Percentiles rank a stretch among this genome's conserved stretches.
Evolutionary conservation across 2,797 vertebrate species (phyloP).

Genomic region (Coilia nasus): DNA sequence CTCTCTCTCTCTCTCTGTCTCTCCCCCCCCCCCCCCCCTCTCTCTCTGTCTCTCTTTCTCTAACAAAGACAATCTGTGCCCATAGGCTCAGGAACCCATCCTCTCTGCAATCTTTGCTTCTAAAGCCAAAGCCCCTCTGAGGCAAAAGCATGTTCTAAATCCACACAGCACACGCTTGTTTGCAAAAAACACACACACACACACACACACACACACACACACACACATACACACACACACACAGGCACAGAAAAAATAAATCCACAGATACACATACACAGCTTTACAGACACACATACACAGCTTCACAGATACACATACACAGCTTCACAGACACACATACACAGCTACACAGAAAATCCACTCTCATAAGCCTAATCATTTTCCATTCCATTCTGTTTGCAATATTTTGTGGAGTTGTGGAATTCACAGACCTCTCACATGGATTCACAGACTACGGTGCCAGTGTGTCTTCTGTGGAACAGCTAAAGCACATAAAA

Average conservation of each 20-base stretch:
- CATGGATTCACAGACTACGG: not conserved
- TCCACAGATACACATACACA: too few species aligned
- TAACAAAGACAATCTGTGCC: not conserved
- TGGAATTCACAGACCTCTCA: not conserved
- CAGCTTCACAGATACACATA: not conserved
- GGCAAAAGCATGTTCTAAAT: not conserved
- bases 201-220: too few species aligned
- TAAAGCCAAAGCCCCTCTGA: conserved; percentile 11
- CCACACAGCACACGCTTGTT: not conserved
- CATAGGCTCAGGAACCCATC: not conserved
- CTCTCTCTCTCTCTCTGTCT: not conserved
- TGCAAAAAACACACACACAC: too few species aligned
- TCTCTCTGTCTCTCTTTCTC: too few species aligned
- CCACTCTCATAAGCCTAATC: conserved; percentile 11
- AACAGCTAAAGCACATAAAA: not conserved
- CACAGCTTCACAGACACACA: not conserved
- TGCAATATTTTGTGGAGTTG: not conserved
- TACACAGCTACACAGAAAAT: not conserved
- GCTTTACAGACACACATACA: too few species aligned
- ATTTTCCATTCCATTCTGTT: not conserved
- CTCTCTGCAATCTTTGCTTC: conserved; percentile 1
- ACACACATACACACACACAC: too few species aligned
- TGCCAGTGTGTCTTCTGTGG: not conserved
- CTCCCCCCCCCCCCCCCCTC: too few species aligned
- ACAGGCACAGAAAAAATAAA: not conserved